Conservation (phyloP, 2,113 vertebrate genomes). For the Onychorhynchus coronatus region DNA sequence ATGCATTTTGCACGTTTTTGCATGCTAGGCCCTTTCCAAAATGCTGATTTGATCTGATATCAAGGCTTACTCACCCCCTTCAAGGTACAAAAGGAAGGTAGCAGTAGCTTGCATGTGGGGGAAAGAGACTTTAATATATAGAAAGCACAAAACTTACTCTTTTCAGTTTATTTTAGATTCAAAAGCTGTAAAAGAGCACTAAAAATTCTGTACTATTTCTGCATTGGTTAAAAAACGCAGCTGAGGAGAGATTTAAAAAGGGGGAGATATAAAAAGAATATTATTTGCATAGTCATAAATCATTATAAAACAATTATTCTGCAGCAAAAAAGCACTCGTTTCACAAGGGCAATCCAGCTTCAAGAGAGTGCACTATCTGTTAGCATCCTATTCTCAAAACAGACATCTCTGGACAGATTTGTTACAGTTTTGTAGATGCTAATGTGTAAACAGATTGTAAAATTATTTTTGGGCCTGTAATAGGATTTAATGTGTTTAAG, state of each 20-base stretch:
- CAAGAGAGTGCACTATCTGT: constrained; percentile 30
- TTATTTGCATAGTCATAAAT: constrained; percentile 66
- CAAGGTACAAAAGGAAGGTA: constrained; percentile 24
- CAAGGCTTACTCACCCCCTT: background rate
- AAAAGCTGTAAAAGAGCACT: constrained; percentile 28
- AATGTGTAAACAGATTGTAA: constrained; percentile 50
- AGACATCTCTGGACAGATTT: constrained; percentile 50
- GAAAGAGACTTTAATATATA: background rate
- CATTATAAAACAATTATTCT: constrained; percentile 64
- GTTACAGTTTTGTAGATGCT: constrained; percentile 55
- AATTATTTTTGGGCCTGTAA: constrained; percentile 30
- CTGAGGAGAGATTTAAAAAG: constrained; percentile 52
- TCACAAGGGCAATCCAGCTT: constrained; percentile 53
- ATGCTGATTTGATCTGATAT: constrained; percentile 50
- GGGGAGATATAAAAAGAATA: constrained; percentile 54
- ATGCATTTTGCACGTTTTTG: constrained; percentile 40
- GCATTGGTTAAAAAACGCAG: constrained; percentile 48
- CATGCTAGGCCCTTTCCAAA: constrained; percentile 56
- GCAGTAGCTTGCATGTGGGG: background rate
- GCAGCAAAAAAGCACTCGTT: constrained; percentile 56
- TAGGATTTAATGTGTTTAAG: constrained; percentile 65
- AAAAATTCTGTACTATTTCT: constrained; percentile 23
- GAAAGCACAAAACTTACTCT: background rate
- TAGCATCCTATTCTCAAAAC: constrained; percentile 50
- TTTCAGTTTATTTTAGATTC: constrained; percentile 6